Evolutionary conservation across 2,888 invertebrate species (phyloP).

Genomic region (Ashinkailepas kermadecensis): DNA sequence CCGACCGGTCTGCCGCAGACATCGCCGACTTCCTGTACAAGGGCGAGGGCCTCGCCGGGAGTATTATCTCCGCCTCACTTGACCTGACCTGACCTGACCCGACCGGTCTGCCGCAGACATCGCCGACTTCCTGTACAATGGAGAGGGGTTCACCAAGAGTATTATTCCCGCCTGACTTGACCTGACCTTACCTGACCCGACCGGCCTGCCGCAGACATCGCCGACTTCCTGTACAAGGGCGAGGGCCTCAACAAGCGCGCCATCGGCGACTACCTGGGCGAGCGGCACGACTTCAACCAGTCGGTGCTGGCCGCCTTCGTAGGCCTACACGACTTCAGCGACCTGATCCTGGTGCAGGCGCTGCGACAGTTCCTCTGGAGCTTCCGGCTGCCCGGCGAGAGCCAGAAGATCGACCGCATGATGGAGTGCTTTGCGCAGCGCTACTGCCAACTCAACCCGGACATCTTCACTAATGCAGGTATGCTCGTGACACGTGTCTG

Average conservation of each 20-base stretch:
- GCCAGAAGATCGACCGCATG: conserved; percentile 98
- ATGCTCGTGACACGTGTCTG: conserved; percentile 38
- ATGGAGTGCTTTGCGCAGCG: conserved; percentile 98
- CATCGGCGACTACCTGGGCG: conserved; percentile 96
- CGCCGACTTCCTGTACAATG: too few species aligned
- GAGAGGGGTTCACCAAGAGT: conserved; percentile 40
- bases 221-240: conserved; percentile 83
- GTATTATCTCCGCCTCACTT: too few species aligned
- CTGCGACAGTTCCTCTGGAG: conserved; percentile 95
- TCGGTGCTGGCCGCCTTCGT: conserved; percentile 90
- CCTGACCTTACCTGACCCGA: too few species aligned
- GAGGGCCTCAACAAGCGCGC: conserved; percentile 98
- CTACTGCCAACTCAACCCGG: conserved; percentile 93
- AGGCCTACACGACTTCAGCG: conserved; percentile 92
- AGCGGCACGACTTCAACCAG: conserved; percentile 93
- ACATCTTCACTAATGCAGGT: conserved; percentile 83
- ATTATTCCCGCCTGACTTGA: too few species aligned
- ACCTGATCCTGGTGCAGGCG: conserved; percentile 93
- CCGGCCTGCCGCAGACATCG: background rate
- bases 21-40: too few species aligned
- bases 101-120: too few species aligned
- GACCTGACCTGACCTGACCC: too few species aligned
- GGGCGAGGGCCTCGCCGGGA: too few species aligned
- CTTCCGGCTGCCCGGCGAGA: conserved; percentile 94
- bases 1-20: too few species aligned